Conservation (phyloP, 2,888 invertebrate species). For the Standfussiana lucernea region DNA sequence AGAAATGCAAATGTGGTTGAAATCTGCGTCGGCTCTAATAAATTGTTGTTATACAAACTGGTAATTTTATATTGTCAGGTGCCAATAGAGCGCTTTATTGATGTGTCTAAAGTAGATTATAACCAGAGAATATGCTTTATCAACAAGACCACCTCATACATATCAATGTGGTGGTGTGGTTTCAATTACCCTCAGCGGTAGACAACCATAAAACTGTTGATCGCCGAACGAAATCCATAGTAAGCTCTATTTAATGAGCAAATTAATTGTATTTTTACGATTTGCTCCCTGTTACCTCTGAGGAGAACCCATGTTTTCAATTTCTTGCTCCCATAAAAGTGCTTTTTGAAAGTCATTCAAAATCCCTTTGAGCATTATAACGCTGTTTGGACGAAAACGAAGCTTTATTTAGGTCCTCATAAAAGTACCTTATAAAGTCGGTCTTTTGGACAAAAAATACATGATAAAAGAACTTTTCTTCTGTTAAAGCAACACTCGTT, state of each 20-base stretch:
- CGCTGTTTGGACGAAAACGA: constrained; percentile 27
- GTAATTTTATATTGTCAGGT: background rate
- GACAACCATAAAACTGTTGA: constrained; percentile 45
- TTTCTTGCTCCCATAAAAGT: constrained; percentile 49
- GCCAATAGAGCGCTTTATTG: background rate
- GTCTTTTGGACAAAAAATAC: background rate
- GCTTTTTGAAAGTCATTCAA: constrained; percentile 46
- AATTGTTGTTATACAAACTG: background rate
- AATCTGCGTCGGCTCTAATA: background rate
- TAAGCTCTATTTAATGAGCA: constrained; percentile 50
- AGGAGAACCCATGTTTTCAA: constrained; percentile 46
- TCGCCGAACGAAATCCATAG: constrained; percentile 46
- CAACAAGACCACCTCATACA: constrained; percentile 29
- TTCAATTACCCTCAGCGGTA: constrained; percentile 50
- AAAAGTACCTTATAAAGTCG: constrained; percentile 18
- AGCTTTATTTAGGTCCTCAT: constrained; percentile 40
- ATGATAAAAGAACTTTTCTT: background rate
- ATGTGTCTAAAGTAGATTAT: constrained; percentile 12
- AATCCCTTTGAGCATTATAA: constrained; percentile 44
- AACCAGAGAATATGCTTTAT: constrained; percentile 10
- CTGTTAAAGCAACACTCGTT: background rate
- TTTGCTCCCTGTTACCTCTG: constrained; percentile 49
- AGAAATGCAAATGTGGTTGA: constrained; percentile 25
- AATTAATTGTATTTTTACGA: constrained; percentile 60
- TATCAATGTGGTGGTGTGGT: constrained; percentile 43